Conservation (phyloP, 2,888 invertebrate species). For the Stomorhina lunata region DNA sequence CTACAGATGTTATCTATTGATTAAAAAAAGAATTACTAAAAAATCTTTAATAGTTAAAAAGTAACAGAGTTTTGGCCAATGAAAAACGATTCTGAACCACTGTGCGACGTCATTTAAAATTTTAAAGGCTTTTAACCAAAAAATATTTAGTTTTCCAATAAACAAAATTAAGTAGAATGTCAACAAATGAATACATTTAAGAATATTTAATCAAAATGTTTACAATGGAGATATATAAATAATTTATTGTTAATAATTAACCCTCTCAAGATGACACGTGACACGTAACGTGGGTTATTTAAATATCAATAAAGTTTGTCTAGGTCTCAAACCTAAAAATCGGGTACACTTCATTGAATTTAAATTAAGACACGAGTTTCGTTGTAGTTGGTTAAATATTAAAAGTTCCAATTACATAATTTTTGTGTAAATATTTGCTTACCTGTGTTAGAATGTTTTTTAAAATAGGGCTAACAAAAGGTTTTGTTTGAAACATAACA, state of each 20-base stretch:
- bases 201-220: slow-evolving; percentile 28
- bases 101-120: not conserved
- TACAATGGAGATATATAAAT: too few relatives aligned
- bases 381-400: not conserved
- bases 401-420: not conserved
- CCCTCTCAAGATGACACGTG: slow-evolving; percentile 51
- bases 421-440: not conserved
- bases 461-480: too few relatives aligned
- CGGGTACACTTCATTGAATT: slow-evolving; percentile 47
- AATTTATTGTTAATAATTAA: slow-evolving; percentile 56
- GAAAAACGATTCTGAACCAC: too few relatives aligned
- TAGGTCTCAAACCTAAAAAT: not conserved
- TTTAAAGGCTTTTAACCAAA: not conserved
- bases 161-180: slow-evolving; percentile 5
- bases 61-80: too few relatives aligned
- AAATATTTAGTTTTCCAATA: not conserved
- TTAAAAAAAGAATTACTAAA: too few relatives aligned
- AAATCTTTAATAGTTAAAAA: too few relatives aligned
- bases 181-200: not conserved
- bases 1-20: too few relatives aligned
- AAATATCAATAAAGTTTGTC: slow-evolving; percentile 35
- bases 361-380: slow-evolving; percentile 1
- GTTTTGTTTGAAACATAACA: too few relatives aligned
- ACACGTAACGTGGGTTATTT: not conserved
- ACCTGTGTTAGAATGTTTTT: too few relatives aligned